Base-by-base conservation (phyloP, 2,888 invertebrate species). In the Cataglyphis albicans region DNA sequence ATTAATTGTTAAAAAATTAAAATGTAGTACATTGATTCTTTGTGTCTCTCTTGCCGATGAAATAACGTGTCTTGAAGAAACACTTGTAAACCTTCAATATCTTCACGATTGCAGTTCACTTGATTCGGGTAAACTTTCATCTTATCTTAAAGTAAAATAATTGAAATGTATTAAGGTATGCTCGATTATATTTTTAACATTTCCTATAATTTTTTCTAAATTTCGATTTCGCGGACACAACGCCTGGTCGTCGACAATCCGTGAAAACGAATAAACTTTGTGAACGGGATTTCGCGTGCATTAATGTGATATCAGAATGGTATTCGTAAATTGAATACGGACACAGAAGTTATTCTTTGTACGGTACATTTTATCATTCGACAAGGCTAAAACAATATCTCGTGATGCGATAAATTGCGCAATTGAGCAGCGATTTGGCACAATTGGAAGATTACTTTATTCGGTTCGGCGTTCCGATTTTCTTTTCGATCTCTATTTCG, bases 101-200 rank as follows among this genome's bases (percentile, higher is more conserved):
- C 52, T 10, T 25, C 25, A 18, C 25, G 57, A 70, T 78, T 32
- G 68, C 38, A 2, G 12, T 35, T 25, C 35, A 57, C 70, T 78
- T n/a, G 32, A 6, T 12, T 59, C 29, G 15, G 38, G 32, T 32
- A 41, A 59, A 78, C 55, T 78, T 68, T 68, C 32, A 61, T 12
- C 70, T 44, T 12, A 44, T 70, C 41, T 70, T n/a, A n/a, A 52
- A 7, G n/a, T 7, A 52, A 52, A 61, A 70, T 80, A 25, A 70
- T 80, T 35, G 2, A 25, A 70, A 70, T 70, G 18, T 48, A 80
- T 78, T 35, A 80, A 61, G 35, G 3, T 21, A 80, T 59, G 59
- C 70, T 78, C 41, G 44, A 68, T 70, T 68, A 78, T 68, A 68
- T 70, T 78, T 70, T 68, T 78, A 78, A 78, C 70, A 18, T 78